Evolutionary conservation across 2,888 invertebrate genomes (phyloP).

Genomic region (Agrotis exclamationis): DNA sequence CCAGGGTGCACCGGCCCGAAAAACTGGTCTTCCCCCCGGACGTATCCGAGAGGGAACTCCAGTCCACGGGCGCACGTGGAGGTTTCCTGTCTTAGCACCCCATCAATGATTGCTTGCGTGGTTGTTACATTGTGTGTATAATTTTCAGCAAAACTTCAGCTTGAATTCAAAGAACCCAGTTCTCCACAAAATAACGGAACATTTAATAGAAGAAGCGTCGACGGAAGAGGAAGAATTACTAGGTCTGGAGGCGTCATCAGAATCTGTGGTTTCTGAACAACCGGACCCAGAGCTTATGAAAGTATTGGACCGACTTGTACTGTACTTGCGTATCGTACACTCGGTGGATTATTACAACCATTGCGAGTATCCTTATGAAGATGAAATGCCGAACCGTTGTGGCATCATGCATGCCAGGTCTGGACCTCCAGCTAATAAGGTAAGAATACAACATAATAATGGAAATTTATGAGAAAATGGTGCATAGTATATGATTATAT

Average conservation of each 20-base stretch:
- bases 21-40: no score
- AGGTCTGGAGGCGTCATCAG: constrained; percentile 91
- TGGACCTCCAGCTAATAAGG: constrained; percentile 95
- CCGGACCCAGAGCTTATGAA: constrained; percentile 89
- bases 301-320: constrained; percentile 95
- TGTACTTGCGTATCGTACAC: constrained; percentile 99
- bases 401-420: constrained; percentile 99
- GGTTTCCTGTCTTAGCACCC: no score
- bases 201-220: constrained; percentile 99
- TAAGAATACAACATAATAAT: constrained; percentile 69
- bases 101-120: no score
- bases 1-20: no score
- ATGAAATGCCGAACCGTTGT: constrained; percentile 99
- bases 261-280: constrained; percentile 76
- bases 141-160: constrained; percentile 87
- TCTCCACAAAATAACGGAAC: constrained; percentile 98
- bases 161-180: constrained; percentile 97
- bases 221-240: constrained; percentile 99
- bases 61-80: no score
- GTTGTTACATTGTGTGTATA: not conserved
- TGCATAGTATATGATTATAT: not conserved
- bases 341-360: constrained; percentile 99
- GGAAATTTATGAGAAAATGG: not conserved
- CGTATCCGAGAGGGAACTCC: no score
- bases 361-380: constrained; percentile 99